These are phyloP conservation scores for Alsophila aescularia DNA, from an alignment of 2,888 invertebrate species.

Conservation along the genomic window DNA sequence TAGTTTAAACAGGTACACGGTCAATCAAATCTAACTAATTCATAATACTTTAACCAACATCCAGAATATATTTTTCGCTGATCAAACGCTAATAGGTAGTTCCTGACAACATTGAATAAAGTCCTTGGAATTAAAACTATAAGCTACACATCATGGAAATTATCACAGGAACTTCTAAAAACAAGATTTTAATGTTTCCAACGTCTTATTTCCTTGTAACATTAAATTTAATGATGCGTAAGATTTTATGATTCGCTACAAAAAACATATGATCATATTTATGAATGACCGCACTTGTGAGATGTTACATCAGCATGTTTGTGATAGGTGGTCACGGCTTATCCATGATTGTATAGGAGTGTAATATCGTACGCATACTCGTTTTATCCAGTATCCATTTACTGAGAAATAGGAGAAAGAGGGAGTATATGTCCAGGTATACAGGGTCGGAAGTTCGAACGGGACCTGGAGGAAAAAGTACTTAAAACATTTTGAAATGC, in stretches of 20 bases:
- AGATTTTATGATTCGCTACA: conserved; percentile 21
- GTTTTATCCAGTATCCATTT: too few species aligned
- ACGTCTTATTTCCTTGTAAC: conserved; percentile 25
- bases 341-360: not conserved
- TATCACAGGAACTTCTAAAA: conserved; percentile 13
- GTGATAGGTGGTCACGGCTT: not conserved
- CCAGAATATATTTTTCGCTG: not conserved
- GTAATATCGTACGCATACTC: not conserved
- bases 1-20: too few species aligned
- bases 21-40: too few species aligned
- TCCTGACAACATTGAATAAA: not conserved
- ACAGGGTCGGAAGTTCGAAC: too few species aligned
- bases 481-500: too few species aligned
- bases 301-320: conserved; percentile 3
- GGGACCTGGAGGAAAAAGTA: too few species aligned
- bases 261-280: conserved; percentile 23
- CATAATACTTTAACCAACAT: too few species aligned
- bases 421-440: too few species aligned
- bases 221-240: conserved; percentile 29
- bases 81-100: not conserved
- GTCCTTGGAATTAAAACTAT: not conserved
- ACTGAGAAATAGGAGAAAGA: too few species aligned
- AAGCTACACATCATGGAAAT: conserved; percentile 5
- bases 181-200: conserved; percentile 24
- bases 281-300: conserved; percentile 22